Evolutionary conservation across 2,797 vertebrate species (phyloP).

Genomic region (Rhinichthys osculus): DNA sequence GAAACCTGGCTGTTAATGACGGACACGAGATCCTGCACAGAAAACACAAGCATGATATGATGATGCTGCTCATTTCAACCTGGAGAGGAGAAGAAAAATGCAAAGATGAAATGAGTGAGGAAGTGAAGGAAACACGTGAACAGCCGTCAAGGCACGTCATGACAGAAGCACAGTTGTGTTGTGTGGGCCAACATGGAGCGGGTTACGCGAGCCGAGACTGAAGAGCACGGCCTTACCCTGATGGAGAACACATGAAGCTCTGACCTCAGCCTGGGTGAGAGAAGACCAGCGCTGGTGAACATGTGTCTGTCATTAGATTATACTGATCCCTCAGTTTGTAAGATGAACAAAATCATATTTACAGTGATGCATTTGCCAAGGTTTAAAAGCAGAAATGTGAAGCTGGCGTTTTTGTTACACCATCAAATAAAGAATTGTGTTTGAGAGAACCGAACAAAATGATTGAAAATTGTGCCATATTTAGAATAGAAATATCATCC

Average conservation of each 20-base stretch:
- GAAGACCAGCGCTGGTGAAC: constrained; percentile 47
- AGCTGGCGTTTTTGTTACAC: background rate
- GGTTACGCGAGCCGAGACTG: background rate
- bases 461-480: background rate
- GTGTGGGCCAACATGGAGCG: constrained; percentile 8
- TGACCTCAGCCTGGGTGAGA: constrained; percentile 75
- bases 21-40: constrained; percentile 70
- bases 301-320: background rate
- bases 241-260: constrained; percentile 73
- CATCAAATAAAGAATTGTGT: background rate
- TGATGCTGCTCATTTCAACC: constrained; percentile 68
- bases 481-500: background rate
- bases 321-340: background rate
- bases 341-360: background rate
- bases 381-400: background rate
- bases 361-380: background rate
- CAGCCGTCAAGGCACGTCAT: constrained; percentile 16
- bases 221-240: constrained; percentile 76
- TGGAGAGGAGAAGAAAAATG: constrained; percentile 69
- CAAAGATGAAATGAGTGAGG: constrained; percentile 48
- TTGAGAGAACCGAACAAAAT: background rate
- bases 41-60: constrained; percentile 54
- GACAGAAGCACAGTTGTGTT: constrained; percentile 37
- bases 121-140: constrained; percentile 45
- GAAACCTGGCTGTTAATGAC: constrained; percentile 61